These are phyloP conservation scores for Tachina lurida DNA, from an alignment of 2,888 invertebrate species.

Conservation along the genomic window DNA sequence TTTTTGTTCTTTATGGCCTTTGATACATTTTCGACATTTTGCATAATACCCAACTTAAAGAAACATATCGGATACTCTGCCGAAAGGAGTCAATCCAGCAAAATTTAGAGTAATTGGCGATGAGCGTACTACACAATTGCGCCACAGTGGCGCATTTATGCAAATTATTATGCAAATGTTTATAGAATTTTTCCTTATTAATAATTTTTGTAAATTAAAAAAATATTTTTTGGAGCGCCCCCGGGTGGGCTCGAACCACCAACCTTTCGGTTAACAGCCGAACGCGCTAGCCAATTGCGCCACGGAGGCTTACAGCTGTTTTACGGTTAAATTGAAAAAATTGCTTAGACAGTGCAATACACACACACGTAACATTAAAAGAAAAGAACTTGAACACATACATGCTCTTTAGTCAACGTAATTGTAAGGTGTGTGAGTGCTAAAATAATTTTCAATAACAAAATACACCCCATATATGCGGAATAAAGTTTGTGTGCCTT, in stretches of 20 bases:
- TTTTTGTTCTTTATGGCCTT: neutral
- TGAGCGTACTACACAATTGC: slow-evolving; percentile 76
- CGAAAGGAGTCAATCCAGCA: too few species aligned
- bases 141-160: neutral
- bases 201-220: neutral
- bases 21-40: too few species aligned
- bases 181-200: too few species aligned
- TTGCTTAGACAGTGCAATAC: too few species aligned
- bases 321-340: neutral
- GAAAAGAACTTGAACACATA: neutral
- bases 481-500: neutral
- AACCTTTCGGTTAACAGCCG: slow-evolving; percentile 99
- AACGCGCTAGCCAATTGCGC: slow-evolving; percentile 93
- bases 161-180: too few species aligned
- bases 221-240: slow-evolving; percentile 85
- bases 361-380: too few species aligned
- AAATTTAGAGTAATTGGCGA: too few species aligned
- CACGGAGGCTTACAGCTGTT: slow-evolving; percentile 1
- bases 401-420: neutral
- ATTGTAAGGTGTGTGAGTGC: neutral
- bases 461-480: neutral
- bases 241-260: slow-evolving; percentile 99
- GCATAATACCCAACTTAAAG: too few species aligned
- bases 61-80: slow-evolving; percentile 85
- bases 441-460: neutral